These are phyloP conservation scores for Macrotus californicus DNA, from an alignment of 2,113 vertebrate species.

Conservation along the genomic window DNA sequence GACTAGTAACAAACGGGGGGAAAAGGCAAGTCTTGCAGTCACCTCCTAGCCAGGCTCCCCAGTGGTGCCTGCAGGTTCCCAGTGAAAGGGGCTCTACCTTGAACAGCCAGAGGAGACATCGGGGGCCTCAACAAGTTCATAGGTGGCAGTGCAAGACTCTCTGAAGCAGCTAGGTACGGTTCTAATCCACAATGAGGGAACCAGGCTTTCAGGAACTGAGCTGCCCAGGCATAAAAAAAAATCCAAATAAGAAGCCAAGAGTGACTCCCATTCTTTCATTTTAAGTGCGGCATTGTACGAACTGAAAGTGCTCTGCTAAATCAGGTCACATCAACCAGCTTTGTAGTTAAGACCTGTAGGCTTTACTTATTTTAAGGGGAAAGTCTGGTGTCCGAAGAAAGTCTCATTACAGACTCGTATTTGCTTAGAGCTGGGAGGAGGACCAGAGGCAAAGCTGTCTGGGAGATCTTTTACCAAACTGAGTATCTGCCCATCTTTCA, in stretches of 20 bases:
- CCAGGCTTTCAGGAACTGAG: neutral
- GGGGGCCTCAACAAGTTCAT: neutral
- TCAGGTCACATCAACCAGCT: neutral
- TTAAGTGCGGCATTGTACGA: neutral
- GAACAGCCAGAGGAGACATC: neutral
- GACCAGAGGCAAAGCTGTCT: neutral
- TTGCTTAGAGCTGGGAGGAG: neutral
- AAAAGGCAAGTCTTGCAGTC: neutral
- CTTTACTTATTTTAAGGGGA: slow-evolving; percentile 2
- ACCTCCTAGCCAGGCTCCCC: neutral
- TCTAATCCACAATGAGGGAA: neutral
- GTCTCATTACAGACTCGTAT: neutral
- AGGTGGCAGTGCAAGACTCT: neutral
- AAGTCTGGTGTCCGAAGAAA: neutral
- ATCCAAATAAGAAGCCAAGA: neutral
- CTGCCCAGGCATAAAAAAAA: neutral
- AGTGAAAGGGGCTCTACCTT: neutral
- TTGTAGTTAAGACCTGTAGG: neutral
- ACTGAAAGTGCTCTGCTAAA: neutral
- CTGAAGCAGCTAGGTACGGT: neutral
- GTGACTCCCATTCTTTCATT: neutral
- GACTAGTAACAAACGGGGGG: neutral
- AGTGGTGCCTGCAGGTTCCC: neutral
- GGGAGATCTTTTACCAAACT: neutral
- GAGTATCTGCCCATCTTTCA: neutral